Evolutionary conservation across 1,140 invertebrate species (phyloP).

Genomic region (Maconellicoccus hirsutus): DNA sequence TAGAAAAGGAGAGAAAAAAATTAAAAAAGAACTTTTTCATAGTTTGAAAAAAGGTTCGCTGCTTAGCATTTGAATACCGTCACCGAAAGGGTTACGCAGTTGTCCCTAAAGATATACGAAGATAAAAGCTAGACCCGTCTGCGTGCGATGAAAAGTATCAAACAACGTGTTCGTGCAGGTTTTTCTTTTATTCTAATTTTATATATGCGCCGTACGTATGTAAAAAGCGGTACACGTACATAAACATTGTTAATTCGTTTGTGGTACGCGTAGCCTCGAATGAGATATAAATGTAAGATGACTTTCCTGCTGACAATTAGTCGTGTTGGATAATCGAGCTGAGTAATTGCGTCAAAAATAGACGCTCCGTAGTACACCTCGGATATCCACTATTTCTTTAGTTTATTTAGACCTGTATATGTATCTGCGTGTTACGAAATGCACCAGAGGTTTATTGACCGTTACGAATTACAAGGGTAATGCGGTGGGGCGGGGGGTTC

Average conservation of each 20-base stretch:
- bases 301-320: not conserved
- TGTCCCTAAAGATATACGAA: constrained; percentile 2
- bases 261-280: not conserved
- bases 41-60: not conserved
- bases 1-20: not conserved
- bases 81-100: constrained; percentile 21
- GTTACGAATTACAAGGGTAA: not conserved
- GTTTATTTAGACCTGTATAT: too few relatives aligned
- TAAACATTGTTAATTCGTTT: not conserved
- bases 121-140: constrained; percentile 5
- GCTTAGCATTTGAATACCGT: constrained; percentile 17
- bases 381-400: too few relatives aligned
- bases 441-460: not conserved
- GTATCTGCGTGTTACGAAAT: not conserved
- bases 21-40: constrained; percentile 13
- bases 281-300: constrained; percentile 1
- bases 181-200: constrained; percentile 13
- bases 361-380: not conserved
- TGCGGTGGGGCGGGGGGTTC: not conserved
- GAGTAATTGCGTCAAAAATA: constrained; percentile 5
- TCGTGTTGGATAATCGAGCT: not conserved
- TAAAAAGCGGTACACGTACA: not conserved
- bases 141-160: not conserved
- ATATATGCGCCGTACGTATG: not conserved
- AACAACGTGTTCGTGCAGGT: constrained; percentile 13